Conservation (phyloP, 2,888 invertebrate species). For the Malachius bipustulatus region DNA sequence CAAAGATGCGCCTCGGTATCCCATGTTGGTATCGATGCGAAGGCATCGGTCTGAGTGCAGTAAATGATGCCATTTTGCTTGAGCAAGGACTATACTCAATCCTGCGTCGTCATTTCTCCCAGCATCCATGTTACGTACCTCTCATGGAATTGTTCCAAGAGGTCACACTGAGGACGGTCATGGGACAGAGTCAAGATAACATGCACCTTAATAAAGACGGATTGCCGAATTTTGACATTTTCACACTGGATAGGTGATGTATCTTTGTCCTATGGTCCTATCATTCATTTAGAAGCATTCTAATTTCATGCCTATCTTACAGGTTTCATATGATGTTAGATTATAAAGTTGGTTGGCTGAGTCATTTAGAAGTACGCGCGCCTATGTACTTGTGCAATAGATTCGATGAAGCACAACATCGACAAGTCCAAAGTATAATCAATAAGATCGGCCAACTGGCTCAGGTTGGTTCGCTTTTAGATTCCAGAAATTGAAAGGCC, state of each 20-base stretch:
- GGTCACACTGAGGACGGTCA: constrained; percentile 56
- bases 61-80: constrained; percentile 78
- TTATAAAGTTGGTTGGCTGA: constrained; percentile 90
- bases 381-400: constrained; percentile 77
- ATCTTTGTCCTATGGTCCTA: too few relatives aligned
- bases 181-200: constrained; percentile 76
- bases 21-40: constrained; percentile 93
- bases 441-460: constrained; percentile 91
- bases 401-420: constrained; percentile 66
- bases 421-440: constrained; percentile 75
- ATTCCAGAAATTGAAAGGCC: constrained; percentile 15
- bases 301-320: constrained; percentile 83
- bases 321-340: constrained; percentile 78
- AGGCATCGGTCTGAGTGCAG: constrained; percentile 57
- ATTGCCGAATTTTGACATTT: constrained; percentile 50
- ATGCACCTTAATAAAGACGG: constrained; percentile 48
- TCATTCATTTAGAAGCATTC: too few relatives aligned
- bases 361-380: constrained; percentile 79
- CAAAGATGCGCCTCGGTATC: constrained; percentile 70
- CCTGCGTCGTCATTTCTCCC: constrained; percentile 64
- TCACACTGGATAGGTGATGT: too few relatives aligned
- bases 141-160: constrained; percentile 76
- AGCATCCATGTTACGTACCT: constrained; percentile 63
- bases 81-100: constrained; percentile 68
- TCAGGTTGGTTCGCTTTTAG: constrained; percentile 92